Evolutionary conservation across 2,888 invertebrate genomes (phyloP), one percentile per base, ranked within the genome.

Genomic region (Merodon equestris): DNA sequence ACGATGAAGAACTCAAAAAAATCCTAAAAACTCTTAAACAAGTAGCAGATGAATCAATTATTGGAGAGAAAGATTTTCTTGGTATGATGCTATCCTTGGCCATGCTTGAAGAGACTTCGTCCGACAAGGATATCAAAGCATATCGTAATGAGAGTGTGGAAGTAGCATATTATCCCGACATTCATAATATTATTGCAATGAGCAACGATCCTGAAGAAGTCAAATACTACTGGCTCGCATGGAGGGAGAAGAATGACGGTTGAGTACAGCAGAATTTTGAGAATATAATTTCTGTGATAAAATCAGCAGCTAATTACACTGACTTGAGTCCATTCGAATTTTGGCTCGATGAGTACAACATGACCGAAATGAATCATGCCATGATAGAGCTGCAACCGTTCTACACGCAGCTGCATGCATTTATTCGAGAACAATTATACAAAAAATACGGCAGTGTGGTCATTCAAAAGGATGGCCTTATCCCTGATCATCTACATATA

Each of bases 321-420:
- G 87, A 9, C 9, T 45, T 58, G 7, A 45, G 45, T 12, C 45
- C 57, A 1, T 15, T 17, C 0, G 57, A 45, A 4, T 47, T 47
- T 2, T 58, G 57, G 57, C 12, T 47, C 1, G 17, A 17, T 1
- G 45, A 47, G 12, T 45, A 47, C 14, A 36, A 58, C 27, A 47
- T 58, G 17, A 36, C 15, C 9, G 92, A 93, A 83, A 86, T 95
- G 9, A 91, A 91, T 1, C 90, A 89, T 66, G 86, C 94, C 0
- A 94, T 93, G 93, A 90, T 91, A 60, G 91, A 94, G 85, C 87
- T 96, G 53, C 92, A 91, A 82, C 95, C 96, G 0, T 86, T 96
- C 4, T 96, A 96, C 85, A 88, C 92, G 60, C 92, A 95, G 84
- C 88, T 96, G 9, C 95, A 96, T 85, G 94, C 94, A 0, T 95